Evolutionary conservation across 1,140 invertebrate species (phyloP).

Genomic region (Rhopalosiphum padi): DNA sequence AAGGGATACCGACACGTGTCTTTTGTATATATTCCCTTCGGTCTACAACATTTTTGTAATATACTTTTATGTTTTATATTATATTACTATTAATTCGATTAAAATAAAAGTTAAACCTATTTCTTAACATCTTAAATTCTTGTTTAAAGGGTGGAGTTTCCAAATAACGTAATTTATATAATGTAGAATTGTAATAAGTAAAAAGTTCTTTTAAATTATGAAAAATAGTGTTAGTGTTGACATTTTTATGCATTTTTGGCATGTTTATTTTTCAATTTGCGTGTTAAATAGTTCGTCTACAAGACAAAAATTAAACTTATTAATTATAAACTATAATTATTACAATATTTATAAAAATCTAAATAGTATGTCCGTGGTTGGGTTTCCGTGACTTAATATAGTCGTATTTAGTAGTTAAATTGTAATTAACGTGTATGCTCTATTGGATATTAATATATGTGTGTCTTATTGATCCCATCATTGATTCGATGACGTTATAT

Average conservation of each 20-base stretch:
- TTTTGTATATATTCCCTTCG: slow-evolving; percentile 14
- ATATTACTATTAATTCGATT: slow-evolving; percentile 21
- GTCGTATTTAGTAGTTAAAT: background rate
- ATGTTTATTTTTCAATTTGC: background rate
- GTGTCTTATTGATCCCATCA: background rate
- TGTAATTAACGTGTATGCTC: background rate
- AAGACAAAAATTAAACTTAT: background rate
- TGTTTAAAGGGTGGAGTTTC: background rate
- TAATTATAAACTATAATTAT: background rate
- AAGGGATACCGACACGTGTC: slow-evolving; percentile 7
- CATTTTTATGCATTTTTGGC: slow-evolving; percentile 1
- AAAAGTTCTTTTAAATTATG: background rate
- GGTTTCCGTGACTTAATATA: background rate
- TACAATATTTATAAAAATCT: slow-evolving; percentile 1
- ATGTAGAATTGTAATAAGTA: background rate
- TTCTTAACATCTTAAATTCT: slow-evolving; percentile 15
- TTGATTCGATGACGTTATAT: background rate
- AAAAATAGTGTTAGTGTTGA: background rate
- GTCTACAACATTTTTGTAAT: background rate
- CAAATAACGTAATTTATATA: background rate
- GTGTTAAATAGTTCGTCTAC: background rate
- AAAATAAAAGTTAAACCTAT: slow-evolving; percentile 31
- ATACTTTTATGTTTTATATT: background rate
- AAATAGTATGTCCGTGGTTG: background rate
- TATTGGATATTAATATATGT: background rate